Evolutionary conservation across 2,113 vertebrate genomes (phyloP), one percentile per base, ranked within the genome.

Genomic region (Brachyhypopomus gauderio): DNA sequence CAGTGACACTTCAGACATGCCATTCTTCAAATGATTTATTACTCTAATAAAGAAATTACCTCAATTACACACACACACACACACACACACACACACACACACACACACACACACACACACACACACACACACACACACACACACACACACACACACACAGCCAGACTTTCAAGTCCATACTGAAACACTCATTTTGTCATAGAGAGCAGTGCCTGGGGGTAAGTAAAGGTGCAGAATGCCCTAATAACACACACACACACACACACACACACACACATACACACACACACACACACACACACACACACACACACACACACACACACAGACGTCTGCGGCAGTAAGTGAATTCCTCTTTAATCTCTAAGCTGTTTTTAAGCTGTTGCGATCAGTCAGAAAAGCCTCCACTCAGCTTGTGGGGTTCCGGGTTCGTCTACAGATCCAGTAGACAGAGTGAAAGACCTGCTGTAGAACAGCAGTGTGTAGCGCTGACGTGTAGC

Each of bases 1-100:
- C 84, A 85, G 84, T 80, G 84, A 85, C 84, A 80, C 45, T 79
- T 83, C 82, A 71, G 80, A 84, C 60, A 63, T 83, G 77, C 12
- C 56, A 25, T 63, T 84, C 70, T 70, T 66, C 77, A 79, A 77
- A 75, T 84, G 83, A 84, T 86, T 80, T 86, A 84, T 86, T 84
- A 83, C 83, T 70, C 80, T 84, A 86, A 84, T 84, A 82, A 82
- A 84, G 85, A 86, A 86, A 86, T 84, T 84, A 82, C 76, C 72
- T 70, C 77, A 86, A 84, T 86, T 84, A 86, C 71, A 81, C 30
- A 30, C 30, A 30, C 30, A 30, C 30, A 30, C 30, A 30, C 30
- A 2, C 30, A 1, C 30, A 30, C 85, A 70, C 81, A 83, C 58
- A 76, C 67, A n/a, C n/a, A n/a, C n/a, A 59, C 75, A 78, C 69